Evolutionary conservation across 2,797 vertebrate species (phyloP).

Genomic region (Sylvia borin): DNA sequence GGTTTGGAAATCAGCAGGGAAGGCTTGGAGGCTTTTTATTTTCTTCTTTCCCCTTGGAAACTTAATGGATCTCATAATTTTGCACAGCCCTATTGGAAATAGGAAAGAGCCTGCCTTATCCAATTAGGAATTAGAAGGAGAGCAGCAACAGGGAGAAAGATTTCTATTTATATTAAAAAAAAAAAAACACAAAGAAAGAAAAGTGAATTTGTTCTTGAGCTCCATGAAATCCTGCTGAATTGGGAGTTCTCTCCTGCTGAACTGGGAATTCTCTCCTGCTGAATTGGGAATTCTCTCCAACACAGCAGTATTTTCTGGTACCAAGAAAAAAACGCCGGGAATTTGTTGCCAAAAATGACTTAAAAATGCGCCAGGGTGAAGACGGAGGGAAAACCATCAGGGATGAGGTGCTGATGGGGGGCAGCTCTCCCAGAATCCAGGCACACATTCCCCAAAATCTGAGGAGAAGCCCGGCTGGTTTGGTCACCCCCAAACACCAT

Average conservation of each 20-base stretch:
- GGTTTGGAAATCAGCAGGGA: not conserved
- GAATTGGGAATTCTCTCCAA: not conserved
- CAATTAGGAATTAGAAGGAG: constrained; percentile 59
- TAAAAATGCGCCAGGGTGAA: fast-evolving
- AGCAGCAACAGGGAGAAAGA: constrained; percentile 44
- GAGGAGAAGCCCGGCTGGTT: not conserved
- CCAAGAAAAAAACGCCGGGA: not conserved
- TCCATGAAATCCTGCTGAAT: not conserved
- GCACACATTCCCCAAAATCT: not conserved
- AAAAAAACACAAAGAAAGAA: not conserved
- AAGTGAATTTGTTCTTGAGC: not conserved
- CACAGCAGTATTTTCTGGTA: not conserved
- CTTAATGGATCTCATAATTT: constrained; percentile 45
- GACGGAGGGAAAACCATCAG: not conserved
- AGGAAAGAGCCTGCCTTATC: constrained; percentile 49
- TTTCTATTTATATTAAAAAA: not conserved
- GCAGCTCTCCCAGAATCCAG: not conserved
- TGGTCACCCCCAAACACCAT: not conserved
- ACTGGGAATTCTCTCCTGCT: not conserved
- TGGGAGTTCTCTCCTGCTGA: not conserved
- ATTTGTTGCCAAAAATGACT: not conserved
- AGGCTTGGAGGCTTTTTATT: not conserved
- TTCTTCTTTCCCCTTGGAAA: not conserved
- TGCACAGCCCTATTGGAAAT: constrained; percentile 10
- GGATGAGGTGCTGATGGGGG: not conserved